Evolutionary conservation across 2,113 vertebrate genomes (phyloP).

Genomic region (Condylura cristata): DNA sequence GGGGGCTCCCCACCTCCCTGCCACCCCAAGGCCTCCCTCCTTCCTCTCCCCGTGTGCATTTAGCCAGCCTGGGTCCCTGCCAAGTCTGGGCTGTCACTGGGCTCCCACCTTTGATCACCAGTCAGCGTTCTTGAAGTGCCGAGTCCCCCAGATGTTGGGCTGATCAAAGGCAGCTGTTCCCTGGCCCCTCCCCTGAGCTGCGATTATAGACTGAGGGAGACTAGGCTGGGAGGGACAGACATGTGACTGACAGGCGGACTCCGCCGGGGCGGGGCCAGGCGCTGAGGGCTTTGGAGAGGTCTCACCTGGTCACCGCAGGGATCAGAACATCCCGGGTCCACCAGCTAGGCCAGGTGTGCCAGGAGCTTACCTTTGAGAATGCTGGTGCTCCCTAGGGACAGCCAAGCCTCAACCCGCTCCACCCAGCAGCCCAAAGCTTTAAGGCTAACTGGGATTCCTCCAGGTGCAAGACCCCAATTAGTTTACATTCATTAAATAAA

Average conservation of each 20-base stretch:
- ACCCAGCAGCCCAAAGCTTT: accelerated
- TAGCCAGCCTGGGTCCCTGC: slow-evolving; percentile 75
- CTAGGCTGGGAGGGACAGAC: background rate
- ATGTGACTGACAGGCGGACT: background rate
- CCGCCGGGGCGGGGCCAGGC: accelerated
- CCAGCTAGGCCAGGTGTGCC: accelerated
- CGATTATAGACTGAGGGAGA: slow-evolving; percentile 49
- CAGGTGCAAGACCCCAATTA: background rate
- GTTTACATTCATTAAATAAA: too few relatives aligned
- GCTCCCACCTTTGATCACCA: slow-evolving; percentile 88
- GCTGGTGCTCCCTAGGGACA: background rate
- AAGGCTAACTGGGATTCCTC: accelerated
- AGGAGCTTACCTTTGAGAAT: background rate
- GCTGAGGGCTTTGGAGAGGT: background rate
- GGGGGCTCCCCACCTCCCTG: background rate
- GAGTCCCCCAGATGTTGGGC: slow-evolving; percentile 84
- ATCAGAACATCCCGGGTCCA: background rate
- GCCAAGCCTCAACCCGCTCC: background rate
- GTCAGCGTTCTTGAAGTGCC: slow-evolving; percentile 84
- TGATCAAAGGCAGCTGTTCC: slow-evolving; percentile 90
- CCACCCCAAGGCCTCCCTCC: background rate
- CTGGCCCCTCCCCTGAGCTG: slow-evolving; percentile 79
- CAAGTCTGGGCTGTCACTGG: slow-evolving; percentile 83
- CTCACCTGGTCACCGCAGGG: accelerated
- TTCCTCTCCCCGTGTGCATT: slow-evolving; percentile 51